Evolutionary conservation across 2,797 vertebrate species (phyloP).

Genomic region (Alauda arvensis): DNA sequence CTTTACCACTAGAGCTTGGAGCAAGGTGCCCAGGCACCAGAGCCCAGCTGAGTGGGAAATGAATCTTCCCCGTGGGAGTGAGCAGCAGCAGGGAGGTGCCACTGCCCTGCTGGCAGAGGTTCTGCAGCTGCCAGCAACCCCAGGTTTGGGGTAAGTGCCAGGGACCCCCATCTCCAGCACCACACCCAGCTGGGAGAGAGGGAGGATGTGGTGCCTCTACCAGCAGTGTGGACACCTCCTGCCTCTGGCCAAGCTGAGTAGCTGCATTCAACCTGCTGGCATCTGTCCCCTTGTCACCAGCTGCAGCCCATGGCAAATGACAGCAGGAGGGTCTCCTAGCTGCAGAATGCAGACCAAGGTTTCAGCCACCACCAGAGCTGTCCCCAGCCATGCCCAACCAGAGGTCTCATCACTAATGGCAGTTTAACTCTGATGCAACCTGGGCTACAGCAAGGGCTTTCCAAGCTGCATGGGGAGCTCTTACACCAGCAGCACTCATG

Average conservation of each 20-base stretch:
- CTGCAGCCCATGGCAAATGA: neutral
- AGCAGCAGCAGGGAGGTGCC: neutral
- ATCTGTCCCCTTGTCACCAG: constrained; percentile 12
- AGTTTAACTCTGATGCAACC: neutral
- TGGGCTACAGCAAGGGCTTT: neutral
- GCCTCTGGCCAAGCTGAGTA: neutral
- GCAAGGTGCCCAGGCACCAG: neutral
- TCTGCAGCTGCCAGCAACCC: neutral
- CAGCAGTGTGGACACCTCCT: neutral
- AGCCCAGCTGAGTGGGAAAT: neutral
- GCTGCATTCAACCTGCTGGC: neutral
- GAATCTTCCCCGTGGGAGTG: neutral
- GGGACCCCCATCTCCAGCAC: neutral
- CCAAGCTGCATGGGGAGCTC: neutral
- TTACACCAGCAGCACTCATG: neutral
- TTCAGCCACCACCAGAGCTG: neutral
- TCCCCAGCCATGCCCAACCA: neutral
- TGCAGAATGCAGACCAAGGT: neutral
- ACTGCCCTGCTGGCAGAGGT: neutral
- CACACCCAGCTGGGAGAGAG: neutral
- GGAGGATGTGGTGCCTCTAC: neutral
- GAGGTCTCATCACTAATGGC: neutral
- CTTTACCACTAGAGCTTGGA: neutral
- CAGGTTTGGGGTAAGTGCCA: no score
- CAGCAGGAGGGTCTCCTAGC: neutral